Evolutionary conservation across 2,888 invertebrate species (phyloP), one percentile per base, ranked within the genome.

Genomic region (Mechanitis messenoides): DNA sequence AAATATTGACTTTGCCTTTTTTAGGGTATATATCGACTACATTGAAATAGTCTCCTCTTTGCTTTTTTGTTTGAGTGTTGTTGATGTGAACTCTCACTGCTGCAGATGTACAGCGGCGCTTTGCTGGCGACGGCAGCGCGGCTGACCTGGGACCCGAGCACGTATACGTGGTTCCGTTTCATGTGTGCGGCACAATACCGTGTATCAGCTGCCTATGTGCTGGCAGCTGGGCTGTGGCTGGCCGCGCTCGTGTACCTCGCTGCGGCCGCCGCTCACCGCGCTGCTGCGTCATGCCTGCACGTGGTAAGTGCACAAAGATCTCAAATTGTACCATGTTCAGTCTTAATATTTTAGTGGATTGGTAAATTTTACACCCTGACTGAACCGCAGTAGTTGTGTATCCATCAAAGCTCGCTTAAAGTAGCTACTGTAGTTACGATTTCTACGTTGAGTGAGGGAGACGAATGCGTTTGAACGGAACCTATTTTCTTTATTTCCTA

Each of bases 91-190:
- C 2, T 6, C 6, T 35, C 35, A 3, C 35, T 35, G 66, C 69
- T 69, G 66, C 83, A 90, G 89, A 88, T 89, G 89, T 90, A 87
- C 84, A 82, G 83, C 76, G 89, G 89, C 71, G 89, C 89, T 73
- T 79, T 90, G 80, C 83, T 90, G 78, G 83, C 87, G 74, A 90
- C 89, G 73, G 87, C 88, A 76, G 89, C 88, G 79, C 85, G 89
- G 73, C 85, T 89, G 72, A 84, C 87, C 71, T 89, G 89, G 89
- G 89, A 89, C 81, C 89, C 89, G 63, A 85, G 85, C 84, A 89
- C 89, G 45, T 89, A 88, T 85, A 74, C 87, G 72, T 88, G 88
- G 89, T 87, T 89, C 82, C 81, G 89, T 46, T 89, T 84, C 83
- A 80, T 89, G 80, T 87, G 87, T 79, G 84, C 70, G 70, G 79